Evolutionary conservation across 1,140 invertebrate genomes (phyloP), one percentile per base, ranked within the genome.

Genomic region (Papilio aristodemus): DNA sequence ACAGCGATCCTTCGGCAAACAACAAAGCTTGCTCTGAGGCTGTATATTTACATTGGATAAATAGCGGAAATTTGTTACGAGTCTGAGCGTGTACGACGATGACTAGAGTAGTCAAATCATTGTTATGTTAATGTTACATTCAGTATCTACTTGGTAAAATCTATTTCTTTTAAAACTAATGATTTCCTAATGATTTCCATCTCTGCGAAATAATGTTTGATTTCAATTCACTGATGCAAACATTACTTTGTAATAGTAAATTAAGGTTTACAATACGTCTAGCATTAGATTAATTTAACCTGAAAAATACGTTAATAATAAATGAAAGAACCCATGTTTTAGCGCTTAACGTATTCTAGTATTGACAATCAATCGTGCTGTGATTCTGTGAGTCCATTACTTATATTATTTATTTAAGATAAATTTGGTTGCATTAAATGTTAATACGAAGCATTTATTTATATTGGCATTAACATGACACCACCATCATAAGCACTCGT

Each of bases 401-500:
- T 17, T 62, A 63, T 37, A 57, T 41, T 54, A 60, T 43, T 36
- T 36, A 43, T 67, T 67, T 50, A 25, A 68, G 43, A 57, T 39
- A 60, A 36, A 71, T 71, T 73, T 71, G 62, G 73, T 68, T 69
- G 39, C 54, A 69, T 73, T 58, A 59, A 70, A 32, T 39, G 46
- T 71, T 72, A 71, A 62, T 58, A 66, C 71, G 69, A 72, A 73
- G 72, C 75, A 19, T 77, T 73, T 84, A 82, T 83, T 82, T 78
- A 76, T 79, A 76, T 76, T 85, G 77, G 77, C 81, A 77, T 77
- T 80, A 78, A 76, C 70, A 78, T 68, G 58, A 63, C 68, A 77
- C 66, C 71, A 73, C 66, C 39, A 71, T 14, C 66, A 62, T 67
- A 69, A 69, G 60, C 67, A 74, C 67, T 58, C 72, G 58, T 22